Evolutionary conservation across 2,888 invertebrate species (phyloP).

Genomic region (Dioctria linearis): DNA sequence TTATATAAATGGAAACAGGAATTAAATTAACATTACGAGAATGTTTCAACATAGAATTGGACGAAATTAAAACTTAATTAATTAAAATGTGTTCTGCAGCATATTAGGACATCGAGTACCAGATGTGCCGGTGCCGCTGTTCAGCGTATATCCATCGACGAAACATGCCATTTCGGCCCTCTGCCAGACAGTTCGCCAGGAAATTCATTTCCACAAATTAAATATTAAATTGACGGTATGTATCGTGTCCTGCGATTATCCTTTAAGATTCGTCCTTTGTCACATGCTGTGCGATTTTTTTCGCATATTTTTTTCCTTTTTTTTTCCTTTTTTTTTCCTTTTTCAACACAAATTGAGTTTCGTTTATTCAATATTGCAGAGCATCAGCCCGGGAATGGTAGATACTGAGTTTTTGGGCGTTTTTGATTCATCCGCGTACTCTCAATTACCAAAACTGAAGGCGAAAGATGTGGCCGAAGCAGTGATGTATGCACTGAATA

Average conservation of each 20-base stretch:
- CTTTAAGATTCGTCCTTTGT: conserved; percentile 5
- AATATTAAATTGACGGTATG: conserved; percentile 71
- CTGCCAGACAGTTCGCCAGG: conserved; percentile 74
- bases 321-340: conserved; percentile 18
- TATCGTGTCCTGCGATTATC: conserved; percentile 59
- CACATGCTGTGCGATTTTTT: not conserved
- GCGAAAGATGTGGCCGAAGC: conserved; percentile 77
- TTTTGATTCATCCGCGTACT: conserved; percentile 65
- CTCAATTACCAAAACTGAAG: conserved; percentile 71
- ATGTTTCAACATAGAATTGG: conserved; percentile 47
- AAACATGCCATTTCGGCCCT: conserved; percentile 75
- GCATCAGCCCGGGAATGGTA: conserved; percentile 77
- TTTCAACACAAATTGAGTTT: not conserved
- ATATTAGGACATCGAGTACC: conserved; percentile 72
- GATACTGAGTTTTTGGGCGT: conserved; percentile 73
- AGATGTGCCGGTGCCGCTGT: conserved; percentile 72
- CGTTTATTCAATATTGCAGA: conserved; percentile 69
- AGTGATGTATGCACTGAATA: conserved; percentile 75
- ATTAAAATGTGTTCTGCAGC: conserved; percentile 62
- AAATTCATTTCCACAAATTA: conserved; percentile 72
- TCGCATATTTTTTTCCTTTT: not conserved
- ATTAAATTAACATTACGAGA: conserved; percentile 52
- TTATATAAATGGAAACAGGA: conserved; percentile 34
- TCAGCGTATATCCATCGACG: conserved; percentile 74
- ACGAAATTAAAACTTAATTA: conserved; percentile 52